Evolutionary conservation across 2,797 vertebrate species (phyloP).

Genomic region (Gymnoscopelus braueri): DNA sequence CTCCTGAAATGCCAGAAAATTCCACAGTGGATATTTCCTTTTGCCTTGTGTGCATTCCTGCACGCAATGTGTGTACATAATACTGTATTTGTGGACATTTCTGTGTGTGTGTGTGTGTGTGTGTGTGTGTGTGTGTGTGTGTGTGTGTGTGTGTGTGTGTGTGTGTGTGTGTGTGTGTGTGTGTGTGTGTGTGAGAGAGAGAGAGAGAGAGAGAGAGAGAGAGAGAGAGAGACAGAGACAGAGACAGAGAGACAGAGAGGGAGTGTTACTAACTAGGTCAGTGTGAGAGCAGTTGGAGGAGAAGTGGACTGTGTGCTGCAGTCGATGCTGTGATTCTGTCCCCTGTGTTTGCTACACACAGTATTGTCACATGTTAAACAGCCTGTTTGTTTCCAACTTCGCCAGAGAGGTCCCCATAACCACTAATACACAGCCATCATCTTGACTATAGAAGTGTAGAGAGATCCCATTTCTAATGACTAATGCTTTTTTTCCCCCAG

Average conservation of each 20-base stretch:
- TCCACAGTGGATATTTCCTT: too few relatives aligned
- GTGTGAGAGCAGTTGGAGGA: constrained; percentile 35
- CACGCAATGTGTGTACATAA: too few relatives aligned
- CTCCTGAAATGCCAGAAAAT: too few relatives aligned
- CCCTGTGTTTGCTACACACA: constrained; percentile 42
- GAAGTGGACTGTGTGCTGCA: constrained; percentile 34
- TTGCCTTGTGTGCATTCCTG: too few relatives aligned
- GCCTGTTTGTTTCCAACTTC: constrained; percentile 37
- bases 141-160: too few relatives aligned
- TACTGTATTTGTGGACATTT: too few relatives aligned
- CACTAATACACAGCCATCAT: background rate
- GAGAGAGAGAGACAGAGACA: background rate
- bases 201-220: background rate
- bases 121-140: too few relatives aligned
- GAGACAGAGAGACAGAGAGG: constrained; percentile 12
- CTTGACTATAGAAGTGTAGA: too few relatives aligned
- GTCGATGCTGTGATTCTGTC: constrained; percentile 49
- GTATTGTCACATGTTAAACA: constrained; percentile 33
- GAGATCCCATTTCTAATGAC: constrained; percentile 4
- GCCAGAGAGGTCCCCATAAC: background rate
- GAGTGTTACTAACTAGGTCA: constrained; percentile 62
- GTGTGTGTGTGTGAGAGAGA: background rate
- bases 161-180: too few relatives aligned
- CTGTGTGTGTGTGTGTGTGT: too few relatives aligned
- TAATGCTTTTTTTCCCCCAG: background rate